Base-by-base conservation (phyloP, 2,113 vertebrate genomes). In the Pristiophorus japonicus region DNA sequence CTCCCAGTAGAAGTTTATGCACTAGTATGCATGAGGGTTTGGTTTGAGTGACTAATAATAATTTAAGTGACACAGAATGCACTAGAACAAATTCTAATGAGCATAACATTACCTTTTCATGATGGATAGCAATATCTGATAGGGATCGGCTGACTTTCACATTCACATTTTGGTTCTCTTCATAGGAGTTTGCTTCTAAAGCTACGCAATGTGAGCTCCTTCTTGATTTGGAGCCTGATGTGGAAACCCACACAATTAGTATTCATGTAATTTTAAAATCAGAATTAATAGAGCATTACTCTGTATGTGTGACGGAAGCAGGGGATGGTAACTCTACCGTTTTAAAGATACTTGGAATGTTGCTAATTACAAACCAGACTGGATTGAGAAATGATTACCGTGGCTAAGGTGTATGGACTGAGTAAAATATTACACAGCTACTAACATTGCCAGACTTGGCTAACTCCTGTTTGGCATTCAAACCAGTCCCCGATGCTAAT, bases 131-230 rank as follows among this genome's bases (percentile, higher is more conserved):
- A 90, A 96, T 96, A 95, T 97, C 97, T 96, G 98, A 97, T 95
- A 97, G 97, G 66, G 97, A 97, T 96, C 96, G 96, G 96, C 67
- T 96, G 95, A 97, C 96, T 95, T 97, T 95, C 95, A 38, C 24
- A n/a, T 97, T 95, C 95, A 38, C 24, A n/a, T 75, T 96, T n/a
- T 94, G 78, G n/a, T 96, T 95, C 96, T 98, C 97, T 78, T 95
- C 88, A 87, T 66, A 95, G 78, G 96, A 96, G 90, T 97, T 97
- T 55, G 95, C 96, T 95, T 97, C 97, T 87, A 81, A 96, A 22
- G 95, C 96, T 95, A 97, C 96, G 96, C 97, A 97, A 96, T 97
- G 97, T 81, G 98, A 97, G 0, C 96, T 95, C 96, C 96, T 98
- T 97, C 97, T 98, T 66, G 87, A 95, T 95, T 97, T 96, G 96